A percentile compares a stretch with the other conserved stretches of the same genome.
Evolutionary conservation across 2,113 vertebrate genomes (phyloP).

Genomic region (Hypocryptadius cinnamomeus): DNA sequence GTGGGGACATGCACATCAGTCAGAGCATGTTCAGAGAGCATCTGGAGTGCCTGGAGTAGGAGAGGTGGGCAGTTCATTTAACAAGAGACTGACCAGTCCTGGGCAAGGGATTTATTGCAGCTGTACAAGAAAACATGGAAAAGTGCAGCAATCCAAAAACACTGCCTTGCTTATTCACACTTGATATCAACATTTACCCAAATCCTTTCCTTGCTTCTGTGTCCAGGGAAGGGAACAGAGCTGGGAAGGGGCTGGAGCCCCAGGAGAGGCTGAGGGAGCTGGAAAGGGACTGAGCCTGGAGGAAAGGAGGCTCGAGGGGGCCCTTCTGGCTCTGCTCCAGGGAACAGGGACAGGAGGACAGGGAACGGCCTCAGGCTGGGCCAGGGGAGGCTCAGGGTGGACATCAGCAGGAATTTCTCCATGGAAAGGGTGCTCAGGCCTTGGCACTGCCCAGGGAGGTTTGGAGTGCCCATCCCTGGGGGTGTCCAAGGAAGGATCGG

Average conservation of each 20-base stretch:
- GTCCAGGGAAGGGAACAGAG: background rate
- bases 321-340: background rate
- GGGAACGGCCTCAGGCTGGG: background rate
- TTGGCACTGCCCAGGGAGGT: background rate
- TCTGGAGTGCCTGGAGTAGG: accelerated
- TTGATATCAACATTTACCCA: background rate
- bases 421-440: background rate
- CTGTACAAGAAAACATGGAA: background rate
- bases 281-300: background rate
- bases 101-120: background rate
- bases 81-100: background rate
- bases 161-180: background rate
- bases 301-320: background rate
- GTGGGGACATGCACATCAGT: accelerated
- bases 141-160: background rate
- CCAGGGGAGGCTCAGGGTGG: accelerated
- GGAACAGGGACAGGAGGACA: background rate
- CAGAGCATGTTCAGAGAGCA: background rate
- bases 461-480: background rate
- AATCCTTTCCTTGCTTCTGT: background rate
- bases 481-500: background rate
- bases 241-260: background rate
- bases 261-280: background rate
- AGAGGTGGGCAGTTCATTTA: background rate
- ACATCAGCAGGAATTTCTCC: background rate